These are phyloP conservation scores for Sinodicranocentrus sp. DNA, from an alignment of 2,888 invertebrate genomes.

Conservation along the genomic window DNA sequence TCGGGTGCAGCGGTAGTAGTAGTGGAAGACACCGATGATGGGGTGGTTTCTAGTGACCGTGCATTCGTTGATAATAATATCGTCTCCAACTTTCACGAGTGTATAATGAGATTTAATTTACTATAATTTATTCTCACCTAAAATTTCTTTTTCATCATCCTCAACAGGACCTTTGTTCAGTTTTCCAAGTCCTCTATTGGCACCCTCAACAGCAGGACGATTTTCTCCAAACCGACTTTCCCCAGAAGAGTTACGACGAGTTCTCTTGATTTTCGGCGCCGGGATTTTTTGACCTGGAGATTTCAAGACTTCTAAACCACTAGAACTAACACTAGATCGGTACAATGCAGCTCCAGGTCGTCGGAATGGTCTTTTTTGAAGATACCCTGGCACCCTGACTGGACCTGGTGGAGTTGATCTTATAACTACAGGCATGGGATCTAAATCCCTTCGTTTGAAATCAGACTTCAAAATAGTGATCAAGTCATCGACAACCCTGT, in stretches of 20 bases:
- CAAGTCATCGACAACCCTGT: conserved; percentile 76
- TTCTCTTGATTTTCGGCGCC: conserved; percentile 45
- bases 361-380: conserved; percentile 75
- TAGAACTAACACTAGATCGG: conserved; percentile 58
- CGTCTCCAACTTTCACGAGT: too few relatives aligned
- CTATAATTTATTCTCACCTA: conserved; percentile 33
- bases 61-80: background rate
- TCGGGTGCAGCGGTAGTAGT: conserved; percentile 33
- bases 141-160: conserved; percentile 72
- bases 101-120: too few relatives aligned
- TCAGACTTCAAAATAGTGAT: conserved; percentile 73
- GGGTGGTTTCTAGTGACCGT: conserved; percentile 48
- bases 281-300: conserved; percentile 14
- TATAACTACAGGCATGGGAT: conserved; percentile 76
- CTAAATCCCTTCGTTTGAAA: conserved; percentile 72
- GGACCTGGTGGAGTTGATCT: conserved; percentile 76
- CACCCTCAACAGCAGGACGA: conserved; percentile 64
- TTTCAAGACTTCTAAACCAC: conserved; percentile 37
- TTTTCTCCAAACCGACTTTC: conserved; percentile 70
- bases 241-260: conserved; percentile 39
- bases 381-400: conserved; percentile 75
- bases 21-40: conserved; percentile 32
- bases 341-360: conserved; percentile 76
- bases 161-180: conserved; percentile 72
- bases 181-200: conserved; percentile 72